A percentile compares a stretch with the other conserved stretches of the same genome.
Evolutionary conservation across 2,888 invertebrate genomes (phyloP).

Genomic region (Eledone cirrhosa): DNA sequence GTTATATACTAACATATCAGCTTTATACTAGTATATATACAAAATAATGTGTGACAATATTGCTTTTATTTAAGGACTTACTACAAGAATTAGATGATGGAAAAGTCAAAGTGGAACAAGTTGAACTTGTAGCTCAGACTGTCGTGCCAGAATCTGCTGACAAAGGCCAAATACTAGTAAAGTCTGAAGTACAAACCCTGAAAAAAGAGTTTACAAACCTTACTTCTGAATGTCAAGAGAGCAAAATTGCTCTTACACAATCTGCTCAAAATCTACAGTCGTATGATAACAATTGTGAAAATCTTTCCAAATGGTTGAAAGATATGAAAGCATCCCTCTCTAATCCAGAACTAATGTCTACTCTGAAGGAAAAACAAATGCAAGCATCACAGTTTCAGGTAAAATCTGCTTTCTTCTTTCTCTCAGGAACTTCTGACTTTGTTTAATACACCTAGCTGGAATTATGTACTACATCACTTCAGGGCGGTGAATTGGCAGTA

Average conservation of each 20-base stretch:
- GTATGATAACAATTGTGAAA: conserved; percentile 80
- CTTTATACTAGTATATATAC: too few species aligned
- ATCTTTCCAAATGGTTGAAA: conserved; percentile 84
- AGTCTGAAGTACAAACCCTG: conserved; percentile 82
- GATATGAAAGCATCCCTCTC: conserved; percentile 84
- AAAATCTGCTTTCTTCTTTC: not conserved
- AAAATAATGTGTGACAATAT: not conserved
- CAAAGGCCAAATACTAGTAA: conserved; percentile 88
- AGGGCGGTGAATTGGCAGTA: too few species aligned
- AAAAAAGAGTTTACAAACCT: conserved; percentile 88
- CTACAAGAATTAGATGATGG: conserved; percentile 53
- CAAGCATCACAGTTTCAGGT: conserved; percentile 80
- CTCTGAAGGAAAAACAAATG: conserved; percentile 81
- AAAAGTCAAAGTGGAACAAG: conserved; percentile 78
- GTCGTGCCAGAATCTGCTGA: conserved; percentile 91
- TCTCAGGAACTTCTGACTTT: too few species aligned
- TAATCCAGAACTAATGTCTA: conserved; percentile 83
- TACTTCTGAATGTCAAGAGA: conserved; percentile 82
- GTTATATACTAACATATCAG: too few species aligned
- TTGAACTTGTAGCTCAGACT: conserved; percentile 87
- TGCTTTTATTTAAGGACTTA: conserved; percentile 52
- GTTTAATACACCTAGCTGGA: too few species aligned
- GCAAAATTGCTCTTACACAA: conserved; percentile 84
- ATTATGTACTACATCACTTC: too few species aligned
- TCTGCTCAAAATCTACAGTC: conserved; percentile 82